Percentiles rank a stretch among this genome's conserved stretches.
These are phyloP conservation scores for Nyctibius grandis DNA, from an alignment of 2,797 vertebrate species.

Conservation along the genomic window DNA sequence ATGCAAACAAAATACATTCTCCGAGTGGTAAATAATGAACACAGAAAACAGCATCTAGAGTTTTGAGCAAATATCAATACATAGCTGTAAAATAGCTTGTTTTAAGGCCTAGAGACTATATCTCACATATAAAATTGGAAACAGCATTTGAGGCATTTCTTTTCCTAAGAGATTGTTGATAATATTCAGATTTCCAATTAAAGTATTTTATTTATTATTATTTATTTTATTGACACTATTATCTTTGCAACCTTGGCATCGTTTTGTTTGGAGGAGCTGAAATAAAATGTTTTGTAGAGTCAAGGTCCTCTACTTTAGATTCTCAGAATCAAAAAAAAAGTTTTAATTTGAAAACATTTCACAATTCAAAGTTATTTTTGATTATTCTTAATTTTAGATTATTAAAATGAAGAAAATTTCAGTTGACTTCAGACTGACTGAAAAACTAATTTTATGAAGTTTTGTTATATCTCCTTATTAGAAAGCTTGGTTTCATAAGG, in stretches of 20 bases:
- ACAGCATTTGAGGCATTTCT: not conserved
- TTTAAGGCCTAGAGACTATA: not conserved
- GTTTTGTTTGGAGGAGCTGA: not conserved
- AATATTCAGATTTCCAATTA: not conserved
- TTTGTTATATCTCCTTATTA: not conserved
- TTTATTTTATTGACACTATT: not conserved
- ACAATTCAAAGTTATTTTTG: not conserved
- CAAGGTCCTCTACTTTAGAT: not conserved
- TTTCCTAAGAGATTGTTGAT: not conserved
- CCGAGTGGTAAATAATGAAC: slow-evolving; percentile 5
- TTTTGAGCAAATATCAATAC: slow-evolving; percentile 15
- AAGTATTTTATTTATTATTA: not conserved
- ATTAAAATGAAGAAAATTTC: not conserved
- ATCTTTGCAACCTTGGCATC: not conserved
- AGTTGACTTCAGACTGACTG: not conserved
- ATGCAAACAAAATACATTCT: slow-evolving; percentile 1
- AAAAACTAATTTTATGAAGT: not conserved
- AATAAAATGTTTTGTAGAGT: not conserved
- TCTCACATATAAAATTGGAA: not conserved
- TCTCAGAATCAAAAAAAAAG: not conserved
- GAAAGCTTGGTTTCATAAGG: not conserved
- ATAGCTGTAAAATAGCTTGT: not conserved
- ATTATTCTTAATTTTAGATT: not conserved
- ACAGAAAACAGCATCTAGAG: not conserved
- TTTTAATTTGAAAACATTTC: not conserved